A percentile compares a stretch with the other conserved stretches of the same genome.
Evolutionary conservation across 2,888 invertebrate genomes (phyloP).

Genomic region (Cheilosia variabilis): DNA sequence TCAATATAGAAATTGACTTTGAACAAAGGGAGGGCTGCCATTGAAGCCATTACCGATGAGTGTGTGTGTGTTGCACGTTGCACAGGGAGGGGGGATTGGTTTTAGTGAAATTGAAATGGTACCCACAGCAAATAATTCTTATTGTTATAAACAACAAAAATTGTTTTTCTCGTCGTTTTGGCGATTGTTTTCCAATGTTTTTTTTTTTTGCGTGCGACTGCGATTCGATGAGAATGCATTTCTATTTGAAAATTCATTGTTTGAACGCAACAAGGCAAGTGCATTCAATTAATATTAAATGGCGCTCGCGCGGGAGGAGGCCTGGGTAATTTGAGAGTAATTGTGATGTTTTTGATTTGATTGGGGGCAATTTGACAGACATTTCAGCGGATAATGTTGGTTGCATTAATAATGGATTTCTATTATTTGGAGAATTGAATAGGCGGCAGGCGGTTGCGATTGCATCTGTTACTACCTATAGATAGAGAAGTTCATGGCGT

Average conservation of each 20-base stretch:
- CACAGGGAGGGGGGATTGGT: not conserved
- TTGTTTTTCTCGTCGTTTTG: conserved; percentile 9
- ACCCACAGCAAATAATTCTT: not conserved
- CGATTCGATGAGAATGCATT: conserved; percentile 38
- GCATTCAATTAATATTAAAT: conserved; percentile 61
- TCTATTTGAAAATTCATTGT: conserved; percentile 51
- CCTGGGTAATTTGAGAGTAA: conserved; percentile 34
- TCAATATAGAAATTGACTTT: conserved; percentile 34
- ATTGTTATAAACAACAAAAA: conserved; percentile 11
- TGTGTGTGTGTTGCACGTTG: conserved; percentile 11
- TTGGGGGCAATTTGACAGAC: conserved; percentile 32
- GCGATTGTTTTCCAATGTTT: conserved; percentile 22
- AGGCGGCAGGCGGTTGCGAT: no score
- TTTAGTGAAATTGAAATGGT: not conserved
- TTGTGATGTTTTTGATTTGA: conserved; percentile 46
- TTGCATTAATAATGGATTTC: conserved; percentile 39
- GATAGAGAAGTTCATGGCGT: no score
- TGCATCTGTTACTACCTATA: no score
- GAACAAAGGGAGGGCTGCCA: conserved; percentile 23
- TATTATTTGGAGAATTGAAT: conserved; percentile 7
- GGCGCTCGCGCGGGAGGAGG: not conserved
- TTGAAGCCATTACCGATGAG: conserved; percentile 33
- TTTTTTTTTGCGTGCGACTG: conserved; percentile 42
- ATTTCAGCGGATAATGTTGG: conserved; percentile 6
- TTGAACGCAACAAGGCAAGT: conserved; percentile 56